Evolutionary conservation across 2,888 invertebrate genomes (phyloP), one percentile per base, ranked within the genome.

Genomic region (Diarsia dahlii): DNA sequence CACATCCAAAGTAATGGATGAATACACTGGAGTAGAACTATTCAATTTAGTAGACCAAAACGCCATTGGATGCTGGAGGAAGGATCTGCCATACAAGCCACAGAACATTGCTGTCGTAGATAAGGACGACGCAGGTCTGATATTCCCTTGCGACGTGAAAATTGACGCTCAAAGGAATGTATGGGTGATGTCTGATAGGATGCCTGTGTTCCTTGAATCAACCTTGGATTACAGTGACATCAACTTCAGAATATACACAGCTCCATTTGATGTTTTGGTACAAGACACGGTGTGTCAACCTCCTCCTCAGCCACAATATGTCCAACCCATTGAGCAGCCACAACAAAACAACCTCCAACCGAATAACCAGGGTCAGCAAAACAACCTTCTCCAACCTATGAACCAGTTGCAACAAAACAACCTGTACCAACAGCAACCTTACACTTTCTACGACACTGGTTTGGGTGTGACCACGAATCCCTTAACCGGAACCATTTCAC

Each of bases 31-130:
- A 3, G 93, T 98, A 2, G 97, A 98, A 93, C 97, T 98, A 76
- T 98, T 97, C 92, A 98, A 97, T 92, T 95, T 98, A 84, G 97
- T 99, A 76, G 98, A 98, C 91, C 98, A 98, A 90, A 98, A 98
- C 89, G 98, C 98, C 0, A 97, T 99, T 10, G 98, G 98, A 3
- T 99, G 98, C 91, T 98, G 98, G 98, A 98, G 98, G 87, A 97
- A 97, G 0, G 96, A 97, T 15, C 94, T 97, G 76, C 97, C 98
- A 0, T 97, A 98, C 85, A 95, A 97, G 28, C 97, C 97, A 0
- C 97, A 97, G 80, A 97, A 98, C 90, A 97, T 98, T 46, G 98
- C 97, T 20, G 92, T 98, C 10, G 97, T 98, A 1, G 98, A 98
- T 85, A 97, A 97, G 82, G 98, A 98, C 89, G 98, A 98, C 90